phyloP scores from a whole-genome alignment of 2,888 invertebrate genomes.

The Blastobasis lacticolella region DNA sequence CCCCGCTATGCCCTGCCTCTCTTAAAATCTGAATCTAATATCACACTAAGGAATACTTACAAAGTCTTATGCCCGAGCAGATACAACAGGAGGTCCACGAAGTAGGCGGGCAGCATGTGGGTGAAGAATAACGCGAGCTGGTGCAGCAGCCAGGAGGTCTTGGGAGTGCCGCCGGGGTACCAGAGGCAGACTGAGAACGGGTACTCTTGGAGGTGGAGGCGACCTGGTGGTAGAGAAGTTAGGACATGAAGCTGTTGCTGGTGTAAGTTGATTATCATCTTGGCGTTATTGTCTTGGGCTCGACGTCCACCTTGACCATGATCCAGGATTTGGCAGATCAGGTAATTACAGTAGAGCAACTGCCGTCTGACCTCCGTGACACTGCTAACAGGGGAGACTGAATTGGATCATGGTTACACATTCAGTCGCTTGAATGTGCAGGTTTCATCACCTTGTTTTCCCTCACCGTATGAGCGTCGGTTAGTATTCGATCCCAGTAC shows the following conservation, averaged over 20 bases:
- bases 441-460: too few relatives aligned
- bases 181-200: constrained; percentile 86
- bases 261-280: neutral
- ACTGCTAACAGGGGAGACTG: too few relatives aligned
- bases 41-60: constrained; percentile 73
- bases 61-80: constrained; percentile 83
- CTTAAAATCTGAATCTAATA: too few relatives aligned
- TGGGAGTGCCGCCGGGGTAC: constrained; percentile 85
- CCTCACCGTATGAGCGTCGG: too few relatives aligned
- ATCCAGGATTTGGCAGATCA: neutral
- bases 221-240: constrained; percentile 40
- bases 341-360: too few relatives aligned
- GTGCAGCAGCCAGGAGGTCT: constrained; percentile 79
- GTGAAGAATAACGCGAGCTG: constrained; percentile 79
- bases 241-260: neutral
- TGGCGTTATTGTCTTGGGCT: neutral
- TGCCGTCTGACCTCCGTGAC: too few relatives aligned
- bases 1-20: too few relatives aligned
- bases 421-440: too few relatives aligned
- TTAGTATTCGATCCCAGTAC: too few relatives aligned
- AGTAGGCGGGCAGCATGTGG: constrained; percentile 84
- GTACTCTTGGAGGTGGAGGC: constrained; percentile 76
- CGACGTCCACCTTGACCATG: neutral
- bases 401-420: too few relatives aligned
- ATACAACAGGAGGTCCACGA: constrained; percentile 80